Evolutionary conservation across 2,113 vertebrate species (phyloP), one percentile per base, ranked within the genome.

Genomic region (Electrona antarctica): DNA sequence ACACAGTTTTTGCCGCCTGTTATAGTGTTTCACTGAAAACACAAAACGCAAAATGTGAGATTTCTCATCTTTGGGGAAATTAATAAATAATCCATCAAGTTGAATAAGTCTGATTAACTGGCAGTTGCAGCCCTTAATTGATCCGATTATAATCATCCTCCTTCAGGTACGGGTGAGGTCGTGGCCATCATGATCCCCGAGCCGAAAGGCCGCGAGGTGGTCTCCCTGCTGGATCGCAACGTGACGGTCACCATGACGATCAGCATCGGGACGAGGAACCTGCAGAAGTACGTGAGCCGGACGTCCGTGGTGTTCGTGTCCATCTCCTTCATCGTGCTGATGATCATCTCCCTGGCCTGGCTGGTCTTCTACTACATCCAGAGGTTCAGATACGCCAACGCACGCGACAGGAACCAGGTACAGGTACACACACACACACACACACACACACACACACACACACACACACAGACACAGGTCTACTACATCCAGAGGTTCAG

Each of bases 351-450:
- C 0, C 91, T 99, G 21, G 97, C 96, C 0, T 99, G 97, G 98
- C 94, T 99, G 41, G 95, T 99, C 89, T 99, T 99, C 92, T 99
- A 98, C 84, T 99, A 99, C 84, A 98, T 99, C 90, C 96, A 99
- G 93, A 92, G 98, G 64, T 98, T 99, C 85, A 90, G 98, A 74
- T 99, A 99, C 29, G 97, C 98, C 49, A 99, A 97, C 65, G 97
- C 98, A 9, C 93, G 97, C 0, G 98, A 99, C 91, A 88, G 96
- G 41, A 98, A 96, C 85, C 97, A 98, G 96, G 97, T 90, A 72
- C 6, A 2, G 8, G 0, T 50, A 14, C 46, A 9, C 45, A 13
- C 15, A 7, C 62, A 59, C 28, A 59, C 57, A 59, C 57, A 14
- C 60, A 47, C 13, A 46, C 11, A 45, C 4, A 64, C 51, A 66